Base-by-base conservation (phyloP, 2,888 invertebrate species). In the Steinernema scapterisci region DNA sequence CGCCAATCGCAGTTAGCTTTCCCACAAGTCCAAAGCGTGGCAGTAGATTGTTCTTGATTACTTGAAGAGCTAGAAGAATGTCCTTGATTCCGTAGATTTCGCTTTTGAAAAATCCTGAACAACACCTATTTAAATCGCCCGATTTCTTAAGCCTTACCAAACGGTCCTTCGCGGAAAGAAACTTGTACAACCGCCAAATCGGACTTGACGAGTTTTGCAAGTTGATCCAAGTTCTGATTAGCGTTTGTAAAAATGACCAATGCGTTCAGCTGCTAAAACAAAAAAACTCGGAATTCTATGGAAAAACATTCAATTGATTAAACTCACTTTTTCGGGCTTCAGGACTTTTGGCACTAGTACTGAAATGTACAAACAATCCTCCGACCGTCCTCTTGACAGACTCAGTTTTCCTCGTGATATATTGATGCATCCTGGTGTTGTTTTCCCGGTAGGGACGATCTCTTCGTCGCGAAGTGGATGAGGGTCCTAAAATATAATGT, bases 341-440 rank as follows among this genome's bases (percentile, higher is more conserved):
- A 31, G 1, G 27, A 2, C 6, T 25, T 13, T 5, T 13, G 63
- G 63, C 11, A 63, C 2, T 11, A 63, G 19, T 2, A 63, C 31
- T 2, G 63, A 63, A n/a, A 63, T 2, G n/a, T 63, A 63, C 16
- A 63, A n/a, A 31, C 63, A 63, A 25, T 63, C 63, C 31, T 63
- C 63, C 16, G 63, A 63, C 5, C 31, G 63, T 5, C 16, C 38
- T 31, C 6, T 16, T 1, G 13, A 7, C 1, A 31, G 27, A 1
- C 31, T 16, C 6, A 63, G 13, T 19, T 38, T 63, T 31, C 63
- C 63, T 63, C 63, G 23, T 3, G 2, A 31, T 2, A 63, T 25
- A 6, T 63, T 27, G 31, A 31, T 9, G 31, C 63, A 63, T 63
- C 48, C 48, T 16, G 48, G 48, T 3, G 6, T 3, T 48, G 48